These are phyloP conservation scores for Nicator chloris DNA, from an alignment of 2,113 vertebrate species.

Conservation along the genomic window DNA sequence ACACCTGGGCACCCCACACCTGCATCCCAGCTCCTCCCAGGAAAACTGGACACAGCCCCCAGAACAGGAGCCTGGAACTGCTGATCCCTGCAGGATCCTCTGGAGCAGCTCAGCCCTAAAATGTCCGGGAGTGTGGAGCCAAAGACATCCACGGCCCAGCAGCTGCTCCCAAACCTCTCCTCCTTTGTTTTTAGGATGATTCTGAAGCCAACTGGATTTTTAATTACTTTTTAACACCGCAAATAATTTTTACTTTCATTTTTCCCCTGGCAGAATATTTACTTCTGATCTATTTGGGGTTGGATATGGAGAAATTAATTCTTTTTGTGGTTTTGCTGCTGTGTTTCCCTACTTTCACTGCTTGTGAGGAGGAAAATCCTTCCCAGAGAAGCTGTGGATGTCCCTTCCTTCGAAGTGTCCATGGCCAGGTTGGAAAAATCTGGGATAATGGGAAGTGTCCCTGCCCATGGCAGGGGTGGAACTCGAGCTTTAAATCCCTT, in stretches of 20 bases:
- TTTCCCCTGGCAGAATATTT: background rate
- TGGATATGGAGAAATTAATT: background rate
- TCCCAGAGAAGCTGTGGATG: background rate
- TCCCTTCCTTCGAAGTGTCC: background rate
- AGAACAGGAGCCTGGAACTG: background rate
- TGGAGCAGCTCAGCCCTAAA: background rate
- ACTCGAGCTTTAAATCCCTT: background rate
- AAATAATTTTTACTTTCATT: background rate
- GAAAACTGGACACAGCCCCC: background rate
- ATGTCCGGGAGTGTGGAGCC: background rate
- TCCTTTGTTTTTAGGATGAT: background rate
- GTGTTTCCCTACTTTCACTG: background rate
- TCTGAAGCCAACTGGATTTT: background rate
- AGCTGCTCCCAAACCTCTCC: background rate
- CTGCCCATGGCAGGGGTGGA: background rate
- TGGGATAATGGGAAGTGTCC: background rate
- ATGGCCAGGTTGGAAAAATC: background rate
- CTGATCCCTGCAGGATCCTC: background rate
- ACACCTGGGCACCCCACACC: too few species aligned
- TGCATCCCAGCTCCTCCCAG: rapidly evolving
- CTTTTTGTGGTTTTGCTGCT: background rate
- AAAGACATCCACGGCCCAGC: background rate
- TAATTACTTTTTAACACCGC: background rate
- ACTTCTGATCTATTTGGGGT: background rate
- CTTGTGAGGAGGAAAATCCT: background rate